A percentile compares a stretch with the other conserved stretches of the same genome.
Conservation (phyloP, 2,888 invertebrate species). For the Brachyopa scutellaris region DNA sequence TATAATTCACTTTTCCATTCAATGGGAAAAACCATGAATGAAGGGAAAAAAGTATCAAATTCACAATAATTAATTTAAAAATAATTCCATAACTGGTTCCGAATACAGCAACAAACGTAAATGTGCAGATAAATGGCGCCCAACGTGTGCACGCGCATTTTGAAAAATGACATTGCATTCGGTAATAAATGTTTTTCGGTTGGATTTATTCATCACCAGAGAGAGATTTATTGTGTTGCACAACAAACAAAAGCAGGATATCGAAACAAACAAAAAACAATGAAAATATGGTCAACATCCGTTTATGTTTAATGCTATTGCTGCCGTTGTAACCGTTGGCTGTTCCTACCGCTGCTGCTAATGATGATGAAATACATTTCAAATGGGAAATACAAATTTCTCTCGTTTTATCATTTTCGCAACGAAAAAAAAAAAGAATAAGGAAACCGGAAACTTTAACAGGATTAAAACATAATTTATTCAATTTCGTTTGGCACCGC, state of each 20-base stretch:
- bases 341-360: conserved; percentile 9
- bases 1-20: no score
- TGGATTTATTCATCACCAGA: conserved; percentile 60
- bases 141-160: conserved; percentile 30
- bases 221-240: conserved; percentile 45
- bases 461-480: conserved; percentile 44
- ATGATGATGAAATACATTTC: conserved; percentile 55
- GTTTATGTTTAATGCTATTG: conserved; percentile 26
- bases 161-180: conserved; percentile 65
- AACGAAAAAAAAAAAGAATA: background rate
- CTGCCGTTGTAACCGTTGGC: background rate
- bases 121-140: conserved; percentile 7
- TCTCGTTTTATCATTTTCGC: background rate
- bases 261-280: conserved; percentile 14
- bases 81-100: conserved; percentile 59
- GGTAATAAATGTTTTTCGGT: conserved; percentile 60
- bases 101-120: background rate
- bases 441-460: conserved; percentile 42
- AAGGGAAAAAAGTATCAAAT: background rate
- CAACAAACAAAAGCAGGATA: conserved; percentile 2
- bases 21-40: no score
- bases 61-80: conserved; percentile 67
- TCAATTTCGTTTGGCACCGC: conserved; percentile 27
- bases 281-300: conserved; percentile 56
- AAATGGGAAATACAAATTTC: conserved; percentile 24